Evolutionary conservation across 2,797 vertebrate species (phyloP).

Genomic region (Myotis myotis): DNA sequence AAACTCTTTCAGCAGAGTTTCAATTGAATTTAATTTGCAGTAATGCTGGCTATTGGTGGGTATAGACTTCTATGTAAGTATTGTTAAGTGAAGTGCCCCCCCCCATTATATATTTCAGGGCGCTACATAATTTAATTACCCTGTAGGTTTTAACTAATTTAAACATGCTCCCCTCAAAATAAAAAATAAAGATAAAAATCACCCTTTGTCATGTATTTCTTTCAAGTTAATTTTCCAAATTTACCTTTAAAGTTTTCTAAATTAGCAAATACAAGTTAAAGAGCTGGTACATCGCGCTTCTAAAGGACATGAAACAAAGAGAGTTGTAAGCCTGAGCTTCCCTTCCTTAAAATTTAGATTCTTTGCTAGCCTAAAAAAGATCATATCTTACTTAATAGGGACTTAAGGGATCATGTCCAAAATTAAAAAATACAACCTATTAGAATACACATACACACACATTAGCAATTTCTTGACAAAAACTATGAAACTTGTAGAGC

Average conservation of each 20-base stretch:
- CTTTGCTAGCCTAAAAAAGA: conserved; percentile 39
- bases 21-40: conserved; percentile 28
- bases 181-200: conserved; percentile 34
- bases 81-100: conserved; percentile 17
- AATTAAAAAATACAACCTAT: neutral
- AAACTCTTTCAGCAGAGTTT: conserved; percentile 19
- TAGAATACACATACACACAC: neutral
- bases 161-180: neutral
- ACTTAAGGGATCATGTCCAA: neutral
- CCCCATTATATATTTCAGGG: neutral
- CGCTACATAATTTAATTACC: neutral
- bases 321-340: neutral
- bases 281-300: neutral
- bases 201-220: neutral
- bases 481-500: neutral
- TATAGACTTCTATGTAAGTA: neutral
- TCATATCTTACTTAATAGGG: neutral
- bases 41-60: neutral
- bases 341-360: conserved; percentile 27
- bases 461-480: neutral
- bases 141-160: neutral
- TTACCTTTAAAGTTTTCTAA: conserved; percentile 39
- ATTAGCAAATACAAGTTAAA: conserved; percentile 25
- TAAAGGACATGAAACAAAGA: conserved; percentile 25
- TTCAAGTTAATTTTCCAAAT: conserved; percentile 50